Evolutionary conservation across 2,113 vertebrate genomes (phyloP), one percentile per base, ranked within the genome.

Genomic region (Leuciscus idus): DNA sequence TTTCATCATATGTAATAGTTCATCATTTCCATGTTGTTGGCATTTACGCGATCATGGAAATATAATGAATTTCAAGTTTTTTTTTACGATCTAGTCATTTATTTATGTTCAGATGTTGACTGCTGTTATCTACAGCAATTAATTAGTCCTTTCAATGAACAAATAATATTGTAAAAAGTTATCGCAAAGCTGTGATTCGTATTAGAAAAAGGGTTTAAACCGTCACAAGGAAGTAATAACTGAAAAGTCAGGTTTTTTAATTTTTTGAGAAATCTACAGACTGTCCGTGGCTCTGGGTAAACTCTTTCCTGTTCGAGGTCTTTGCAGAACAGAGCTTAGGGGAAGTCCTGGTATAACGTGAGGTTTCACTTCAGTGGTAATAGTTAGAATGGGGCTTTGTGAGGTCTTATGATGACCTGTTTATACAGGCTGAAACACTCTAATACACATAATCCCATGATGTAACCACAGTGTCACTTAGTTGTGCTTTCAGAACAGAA

Each of bases 341-440:
- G 87, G 87, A 86, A 86, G 84, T 83, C 33, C 39, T 70, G 57
- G 28, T 72, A 46, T 73, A 84, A 74, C 61, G 17, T 74, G 52
- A 26, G 43, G 87, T 88, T 88, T 88, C 64, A 19, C 87, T 88
- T 88, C 84, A 83, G 6, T 55, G 52, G 64, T 73, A 36, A n/a
- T 86, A 33, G 59, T 74, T 61, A 23, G 64, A 85, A 78, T n/a
- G 10, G 28, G 4, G 43, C 23, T 55, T 21, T 64, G n/a, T 72
- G 61, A 39, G 61, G 59, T 21, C 10, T 59, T 17, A 59, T 66
- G 39, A 83, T 30, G 52, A 85, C 70, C 87, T 85, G 78, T 77
- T 17, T 26, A 46, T 36, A n/a, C 23, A 46, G 28, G 11, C 28
- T 75, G 13, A 17, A 30, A 30, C 23, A 46, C 39, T 43, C 33